These are phyloP conservation scores for Drosophila lacicola DNA, from an alignment of 2,888 invertebrate species.

Conservation along the genomic window DNA sequence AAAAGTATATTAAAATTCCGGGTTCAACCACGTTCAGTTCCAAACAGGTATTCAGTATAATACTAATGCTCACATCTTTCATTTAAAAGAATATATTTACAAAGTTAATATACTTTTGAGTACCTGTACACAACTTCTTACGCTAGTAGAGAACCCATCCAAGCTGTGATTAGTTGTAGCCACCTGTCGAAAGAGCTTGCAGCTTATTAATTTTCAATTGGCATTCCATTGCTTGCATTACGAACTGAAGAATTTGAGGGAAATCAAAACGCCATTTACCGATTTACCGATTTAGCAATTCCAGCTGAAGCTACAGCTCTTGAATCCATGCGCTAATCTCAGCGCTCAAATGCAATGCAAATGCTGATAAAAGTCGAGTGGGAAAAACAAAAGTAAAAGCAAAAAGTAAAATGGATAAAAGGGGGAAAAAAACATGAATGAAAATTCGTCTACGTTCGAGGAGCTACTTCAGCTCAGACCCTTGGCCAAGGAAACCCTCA, in stretches of 20 bases:
- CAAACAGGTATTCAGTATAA: too few species aligned
- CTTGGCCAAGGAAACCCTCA: conserved; percentile 53
- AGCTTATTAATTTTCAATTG: conserved; percentile 67
- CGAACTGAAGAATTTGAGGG: conserved; percentile 33
- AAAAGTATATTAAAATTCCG: too few species aligned
- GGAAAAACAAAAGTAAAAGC: conserved; percentile 34
- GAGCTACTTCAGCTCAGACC: conserved; percentile 8
- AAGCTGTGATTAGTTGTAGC: conserved; percentile 5
- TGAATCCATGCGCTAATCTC: conserved; percentile 70
- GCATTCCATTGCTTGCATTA: conserved; percentile 27
- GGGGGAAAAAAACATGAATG: conserved; percentile 28
- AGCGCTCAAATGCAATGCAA: conserved; percentile 74
- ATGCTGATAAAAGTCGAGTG: conserved; percentile 50
- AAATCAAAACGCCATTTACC: conserved; percentile 67
- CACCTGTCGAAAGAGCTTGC: conserved; percentile 24
- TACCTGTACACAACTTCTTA: not conserved
- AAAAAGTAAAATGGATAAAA: conserved; percentile 9
- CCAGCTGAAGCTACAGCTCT: conserved; percentile 14
- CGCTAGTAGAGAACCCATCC: not conserved
- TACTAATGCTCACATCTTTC: too few species aligned
- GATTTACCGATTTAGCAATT: conserved; percentile 58
- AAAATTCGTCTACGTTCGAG: conserved; percentile 39
- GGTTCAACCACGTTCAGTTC: too few species aligned
- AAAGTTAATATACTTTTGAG: not conserved
- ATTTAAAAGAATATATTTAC: not conserved